Base-by-base conservation (phyloP, 2,113 vertebrate species). In the Muntiacus reevesi region DNA sequence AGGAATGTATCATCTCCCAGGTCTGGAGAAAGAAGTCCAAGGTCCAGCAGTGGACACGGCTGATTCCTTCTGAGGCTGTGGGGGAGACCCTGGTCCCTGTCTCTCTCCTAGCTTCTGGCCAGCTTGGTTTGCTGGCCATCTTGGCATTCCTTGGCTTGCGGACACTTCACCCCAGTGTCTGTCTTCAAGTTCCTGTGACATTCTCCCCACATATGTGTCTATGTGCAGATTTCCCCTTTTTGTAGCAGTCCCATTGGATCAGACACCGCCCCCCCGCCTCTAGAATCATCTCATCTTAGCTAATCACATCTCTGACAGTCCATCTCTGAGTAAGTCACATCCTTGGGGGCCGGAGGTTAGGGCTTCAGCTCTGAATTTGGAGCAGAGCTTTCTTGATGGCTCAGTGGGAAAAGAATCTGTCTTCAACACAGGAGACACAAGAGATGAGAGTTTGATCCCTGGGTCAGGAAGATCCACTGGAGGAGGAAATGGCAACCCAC, bases 21-120 rank as follows among this genome's bases (percentile, higher is more conserved):
- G 28, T 30, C 60, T 59, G 17, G 45, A 36, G 36, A 33, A 21
- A 33, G 59, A 45, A 64, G 15, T 23, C 33, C 25, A 5, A 43
- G 11, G 25, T 25, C 47, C 28, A 14, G 36, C 16, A 3, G 40
- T 28, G 2, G 15, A 19, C 4, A 21, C 2, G 10, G 12, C 11
- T 59, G 50, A 25, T 17, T 16, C 52, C 54, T 52, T 14, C 45
- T 7, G n/a, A 33, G 71, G 50, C 40, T 12, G 86, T 19, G 13
- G 10, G 47, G 6, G 21, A 19, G 17, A 45, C 10, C 10, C 21
- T 45, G 12, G 15, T 12, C 23, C 23, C 2, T 0, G 10, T 10
- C 27, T 76, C 79, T 60, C 55, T 7, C 36, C 60, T 3, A 10
- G 28, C 36, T 67, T 52, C 33, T 8, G 17, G 50, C 3, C 6